Evolutionary conservation across 2,797 vertebrate genomes (phyloP).

Genomic region (Syndactyla subalaris): DNA sequence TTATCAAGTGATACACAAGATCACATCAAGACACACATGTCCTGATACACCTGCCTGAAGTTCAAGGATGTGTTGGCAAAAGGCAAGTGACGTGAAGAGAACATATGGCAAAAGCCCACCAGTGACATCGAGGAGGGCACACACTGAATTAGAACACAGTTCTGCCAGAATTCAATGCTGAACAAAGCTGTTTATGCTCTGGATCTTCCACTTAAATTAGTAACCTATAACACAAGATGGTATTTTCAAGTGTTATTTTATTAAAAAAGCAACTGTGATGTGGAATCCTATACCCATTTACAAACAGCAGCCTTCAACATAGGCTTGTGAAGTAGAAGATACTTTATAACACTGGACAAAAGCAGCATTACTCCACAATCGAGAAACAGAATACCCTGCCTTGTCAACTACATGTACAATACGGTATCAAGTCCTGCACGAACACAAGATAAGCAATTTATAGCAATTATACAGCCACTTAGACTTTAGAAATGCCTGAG

Average conservation of each 20-base stretch:
- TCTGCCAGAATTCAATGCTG: neutral
- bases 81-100: neutral
- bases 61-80: neutral
- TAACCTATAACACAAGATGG: neutral
- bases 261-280: neutral
- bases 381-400: neutral
- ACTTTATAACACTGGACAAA: neutral
- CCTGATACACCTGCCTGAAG: accelerated
- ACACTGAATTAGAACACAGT: neutral
- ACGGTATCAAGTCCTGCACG: neutral
- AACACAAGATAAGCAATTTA: neutral
- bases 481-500: neutral
- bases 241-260: neutral
- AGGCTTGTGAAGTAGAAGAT: neutral
- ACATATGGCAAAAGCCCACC: neutral
- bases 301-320: neutral
- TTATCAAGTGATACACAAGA: neutral
- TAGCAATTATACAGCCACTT: neutral
- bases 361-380: neutral
- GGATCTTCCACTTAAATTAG: neutral
- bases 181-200: neutral
- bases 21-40: neutral
- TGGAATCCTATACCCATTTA: neutral
- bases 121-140: neutral
- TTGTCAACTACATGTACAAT: accelerated